Evolutionary conservation across 2,888 invertebrate genomes (phyloP), one percentile per base, ranked within the genome.

Genomic region (Mimas tiliae): DNA sequence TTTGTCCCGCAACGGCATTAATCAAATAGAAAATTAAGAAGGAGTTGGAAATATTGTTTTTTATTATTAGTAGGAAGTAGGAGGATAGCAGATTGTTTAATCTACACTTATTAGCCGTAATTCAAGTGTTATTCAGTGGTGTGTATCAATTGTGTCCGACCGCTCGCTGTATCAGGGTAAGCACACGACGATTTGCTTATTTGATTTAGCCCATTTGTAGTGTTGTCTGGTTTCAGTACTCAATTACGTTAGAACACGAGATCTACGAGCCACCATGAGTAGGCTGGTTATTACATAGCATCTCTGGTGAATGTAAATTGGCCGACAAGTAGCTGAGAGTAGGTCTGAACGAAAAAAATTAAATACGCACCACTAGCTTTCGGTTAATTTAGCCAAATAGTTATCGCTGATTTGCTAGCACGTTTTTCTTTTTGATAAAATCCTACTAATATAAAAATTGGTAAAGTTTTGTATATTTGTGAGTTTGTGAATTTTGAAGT

Each of bases 171-270:
- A 63, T 63, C 47, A 33, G 48, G 16, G 34, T 63, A 63, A 64
- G 63, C 48, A 64, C 33, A 50, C 48, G 38, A 51, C 51, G 63
- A 64, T 51, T 51, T 50, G 63, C 34, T 64, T 50, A 51, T 64
- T 51, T 64, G 50, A 64, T 51, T 64, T 38, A 64, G 63, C 34
- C 63, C 48, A 64, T 64, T 64, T 48, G 63, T 64, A 64, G 48
- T 64, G 63, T 64, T 34, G 51, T 51, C 51, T 64, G 63, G 38
- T 51, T 64, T 64, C 51, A 19, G 38, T 58, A 64, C 51, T 51
- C 63, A 64, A 64, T 64, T 51, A 51, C 51, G 38, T 21, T 64
- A 27, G 27, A 21, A 50, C 50, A 51, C 12, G 14, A 19, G 33
- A 64, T 64, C 34, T 50, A 50, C 51, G 34, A 50, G 63, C 63